Evolutionary conservation across 2,113 vertebrate genomes (phyloP).

Genomic region (Columbina picui): DNA sequence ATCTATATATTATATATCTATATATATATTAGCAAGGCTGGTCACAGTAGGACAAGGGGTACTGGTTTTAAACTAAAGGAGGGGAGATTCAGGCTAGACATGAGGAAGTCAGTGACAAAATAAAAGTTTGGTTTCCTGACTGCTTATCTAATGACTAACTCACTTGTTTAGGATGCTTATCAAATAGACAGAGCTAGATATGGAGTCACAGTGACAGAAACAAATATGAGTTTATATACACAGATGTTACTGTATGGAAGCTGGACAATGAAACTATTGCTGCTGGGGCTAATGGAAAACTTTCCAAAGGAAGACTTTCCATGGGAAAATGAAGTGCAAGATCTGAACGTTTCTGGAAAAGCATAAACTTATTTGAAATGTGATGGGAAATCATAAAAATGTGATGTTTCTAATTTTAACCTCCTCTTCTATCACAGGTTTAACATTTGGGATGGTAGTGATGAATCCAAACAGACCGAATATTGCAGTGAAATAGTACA

Average conservation of each 20-base stretch:
- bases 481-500: background rate
- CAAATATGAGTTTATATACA: background rate
- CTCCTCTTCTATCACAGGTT: background rate
- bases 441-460: background rate
- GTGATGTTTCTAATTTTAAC: background rate
- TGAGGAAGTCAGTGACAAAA: background rate
- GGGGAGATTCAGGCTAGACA: background rate
- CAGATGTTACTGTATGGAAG: background rate
- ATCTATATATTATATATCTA: too few relatives aligned
- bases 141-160: background rate
- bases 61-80: too few relatives aligned
- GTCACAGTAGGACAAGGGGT: too few relatives aligned
- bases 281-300: background rate
- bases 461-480: background rate
- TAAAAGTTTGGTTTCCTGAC: background rate
- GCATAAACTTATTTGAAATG: background rate
- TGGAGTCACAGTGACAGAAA: background rate
- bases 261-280: background rate
- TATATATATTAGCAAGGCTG: too few relatives aligned
- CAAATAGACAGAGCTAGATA: background rate
- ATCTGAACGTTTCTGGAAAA: background rate
- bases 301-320: background rate
- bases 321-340: fast-evolving
- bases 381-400: background rate
- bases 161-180: background rate